Base-by-base conservation (phyloP, 2,113 vertebrate species). In the Pollimyrus isidori region DNA sequence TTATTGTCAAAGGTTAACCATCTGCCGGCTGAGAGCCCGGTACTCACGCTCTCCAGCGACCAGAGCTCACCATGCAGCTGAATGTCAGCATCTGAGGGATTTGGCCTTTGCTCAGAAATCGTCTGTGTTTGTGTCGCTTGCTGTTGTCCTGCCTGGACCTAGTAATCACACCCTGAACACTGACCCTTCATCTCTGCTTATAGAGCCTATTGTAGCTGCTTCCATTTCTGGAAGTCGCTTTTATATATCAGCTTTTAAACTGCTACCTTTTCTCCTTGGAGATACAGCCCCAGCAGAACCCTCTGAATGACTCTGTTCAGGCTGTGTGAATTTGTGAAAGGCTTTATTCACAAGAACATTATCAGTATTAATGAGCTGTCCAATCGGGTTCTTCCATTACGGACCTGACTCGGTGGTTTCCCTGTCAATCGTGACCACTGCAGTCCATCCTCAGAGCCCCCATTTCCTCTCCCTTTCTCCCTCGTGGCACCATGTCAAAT, bases 1-100 rank as follows among this genome's bases (percentile, higher is more conserved):
- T 94, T 95, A 92, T 92, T 92, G 89, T 90, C 91, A 69, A 87
- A 89, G 91, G 94, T 94, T 94, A 94, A 94, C 93, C 90, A 93
- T 94, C 93, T 93, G 86, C 91, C 89, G 11, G 86, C 93, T 39
- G 88, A 91, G 93, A 93, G 93, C 90, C 92, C 86, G 52, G 49
- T 53, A 91, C 90, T 92, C 84, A 89, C 88, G 90, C 91, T 91
- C 9, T 30, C 35, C 88, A 23, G 11, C 21, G 49, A 53, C 11
- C 10, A 7, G 19, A 52, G 13, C 30, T 39, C 48, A 30, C 7
- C 10, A 17, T 80, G 69, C 17, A 21, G n/a, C 11, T 62, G 23
- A n/a, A 62, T 6, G 6, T n/a, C 45, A 19, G 42, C 50, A 1
- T 80, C 46, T 52, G 17, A 35, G 19, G 19, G 13, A 46, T 87